Evolutionary conservation across 2,797 vertebrate genomes (phyloP), one percentile per base, ranked within the genome.

Genomic region (Falco berigora): DNA sequence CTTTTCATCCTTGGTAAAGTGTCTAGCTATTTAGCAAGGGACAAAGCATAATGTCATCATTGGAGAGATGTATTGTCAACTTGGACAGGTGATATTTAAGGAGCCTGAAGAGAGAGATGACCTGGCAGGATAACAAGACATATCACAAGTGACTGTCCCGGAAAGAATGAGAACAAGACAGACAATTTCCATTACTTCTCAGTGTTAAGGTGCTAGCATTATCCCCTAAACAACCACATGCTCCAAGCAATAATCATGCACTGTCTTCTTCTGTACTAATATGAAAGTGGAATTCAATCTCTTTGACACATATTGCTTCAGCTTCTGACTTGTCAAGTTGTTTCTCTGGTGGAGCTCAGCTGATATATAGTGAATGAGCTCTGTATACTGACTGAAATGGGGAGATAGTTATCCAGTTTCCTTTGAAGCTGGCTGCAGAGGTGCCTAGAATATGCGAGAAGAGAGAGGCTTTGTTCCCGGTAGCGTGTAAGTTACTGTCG

Each of bases 41-140:
- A 92, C 92, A 93, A 78, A 93, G 55, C 87, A 64, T 95, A 94
- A 94, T 93, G 88, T 77, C 93, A 94, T 97, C 58, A 36, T 67
- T 86, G 72, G 91, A 91, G 94, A 97, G 95, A 92, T 78, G 83
- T 76, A 87, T 91, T 97, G 86, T 94, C 81, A 75, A 52, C 62
- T 93, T 91, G 87, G 97, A 96, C 95, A 98, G 96, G 97, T 97
- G 94, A 92, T 97, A 93, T 97, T 97, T 97, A 96, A 97, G 81
- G 78, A 97, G 85, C 91, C 92, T 92, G 79, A 96, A 93, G 92
- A 96, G 94, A 97, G 96, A 97, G 97, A 97, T 96, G 91, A 68
- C 96, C 97, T 97, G 95, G 86, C 94, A 96, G 46, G 40, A 44
- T 96, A 98, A 97, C 94, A 95, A 97, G 97, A 88, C 91, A 30